Evolutionary conservation across 1,140 invertebrate species (phyloP).

Genomic region (Hermetia illucens): DNA sequence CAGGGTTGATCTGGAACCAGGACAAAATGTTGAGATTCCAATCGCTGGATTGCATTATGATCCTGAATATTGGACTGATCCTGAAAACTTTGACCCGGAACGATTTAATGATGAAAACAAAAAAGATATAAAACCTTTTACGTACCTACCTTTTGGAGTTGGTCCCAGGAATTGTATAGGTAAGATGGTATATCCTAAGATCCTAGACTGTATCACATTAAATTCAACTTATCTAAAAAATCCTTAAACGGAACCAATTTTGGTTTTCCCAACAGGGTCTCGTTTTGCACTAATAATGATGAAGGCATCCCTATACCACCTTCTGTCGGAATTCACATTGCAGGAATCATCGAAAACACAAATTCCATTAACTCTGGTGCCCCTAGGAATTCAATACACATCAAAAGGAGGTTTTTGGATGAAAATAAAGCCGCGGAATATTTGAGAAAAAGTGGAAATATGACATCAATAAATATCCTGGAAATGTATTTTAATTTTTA

Average conservation of each 20-base stretch:
- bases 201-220: slow-evolving; percentile 44
- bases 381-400: no score
- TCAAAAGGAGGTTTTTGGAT: no score
- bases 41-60: slow-evolving; percentile 31
- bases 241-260: slow-evolving; percentile 18
- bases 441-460: no score
- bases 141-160: no score
- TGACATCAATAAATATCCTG: no score
- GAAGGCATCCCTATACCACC: slow-evolving; percentile 20
- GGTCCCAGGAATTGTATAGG: no score
- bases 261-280: slow-evolving; percentile 43
- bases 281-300: slow-evolving; percentile 32
- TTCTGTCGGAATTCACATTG: slow-evolving; percentile 17
- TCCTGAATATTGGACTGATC: slow-evolving; percentile 36
- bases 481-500: no score
- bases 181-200: slow-evolving; percentile 45
- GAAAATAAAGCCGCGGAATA: no score
- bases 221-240: no score
- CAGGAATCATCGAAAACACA: slow-evolving; percentile 7
- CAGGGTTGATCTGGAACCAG: slow-evolving; percentile 17
- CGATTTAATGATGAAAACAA: no score
- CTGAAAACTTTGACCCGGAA: no score
- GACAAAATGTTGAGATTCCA: slow-evolving; percentile 24
- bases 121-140: no score
- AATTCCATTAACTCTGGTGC: slow-evolving; percentile 7